Evolutionary conservation across 2,888 invertebrate genomes (phyloP).

Genomic region (Caenorhabditis panamensis): DNA sequence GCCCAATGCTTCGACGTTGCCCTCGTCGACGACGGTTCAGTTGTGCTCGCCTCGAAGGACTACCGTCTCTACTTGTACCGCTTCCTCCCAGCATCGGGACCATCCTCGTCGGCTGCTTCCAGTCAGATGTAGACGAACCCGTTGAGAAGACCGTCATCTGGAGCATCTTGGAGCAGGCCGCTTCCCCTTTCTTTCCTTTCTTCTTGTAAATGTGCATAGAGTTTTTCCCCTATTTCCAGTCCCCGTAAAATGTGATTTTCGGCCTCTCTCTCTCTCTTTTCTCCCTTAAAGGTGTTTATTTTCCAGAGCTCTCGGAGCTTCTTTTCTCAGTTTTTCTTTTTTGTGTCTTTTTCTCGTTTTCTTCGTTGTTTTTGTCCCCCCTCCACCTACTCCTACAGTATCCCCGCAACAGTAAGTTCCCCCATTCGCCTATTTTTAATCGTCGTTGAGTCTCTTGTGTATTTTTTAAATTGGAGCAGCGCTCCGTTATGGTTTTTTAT

Average conservation of each 20-base stretch:
- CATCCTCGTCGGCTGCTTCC: constrained; percentile 10
- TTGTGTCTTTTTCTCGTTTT: constrained; percentile 15
- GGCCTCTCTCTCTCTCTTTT: not conserved
- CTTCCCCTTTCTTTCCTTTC: constrained; percentile 1
- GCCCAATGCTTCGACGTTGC: constrained; percentile 99
- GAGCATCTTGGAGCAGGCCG: constrained; percentile 18
- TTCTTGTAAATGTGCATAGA: constrained; percentile 59
- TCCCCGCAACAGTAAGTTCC: not conserved
- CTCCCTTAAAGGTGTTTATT: constrained; percentile 17
- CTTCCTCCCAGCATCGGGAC: constrained; percentile 84
- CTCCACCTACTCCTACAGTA: not conserved
- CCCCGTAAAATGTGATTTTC: constrained; percentile 36
- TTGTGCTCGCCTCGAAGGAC: constrained; percentile 98
- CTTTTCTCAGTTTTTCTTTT: constrained; percentile 23
- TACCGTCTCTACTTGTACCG: constrained; percentile 99
- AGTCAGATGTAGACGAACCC: constrained; percentile 20
- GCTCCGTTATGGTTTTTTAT: constrained; percentile 39
- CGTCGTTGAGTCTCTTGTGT: constrained; percentile 19
- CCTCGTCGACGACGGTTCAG: constrained; percentile 98
- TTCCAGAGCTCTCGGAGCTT: constrained; percentile 20
- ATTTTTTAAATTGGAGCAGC: constrained; percentile 52
- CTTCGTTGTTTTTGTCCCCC: constrained; percentile 30
- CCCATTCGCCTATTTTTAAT: not conserved
- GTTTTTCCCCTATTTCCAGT: constrained; percentile 5
- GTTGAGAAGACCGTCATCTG: not conserved